These are phyloP conservation scores for Serinus canaria DNA, from an alignment of 2,113 vertebrate species.

Conservation along the genomic window DNA sequence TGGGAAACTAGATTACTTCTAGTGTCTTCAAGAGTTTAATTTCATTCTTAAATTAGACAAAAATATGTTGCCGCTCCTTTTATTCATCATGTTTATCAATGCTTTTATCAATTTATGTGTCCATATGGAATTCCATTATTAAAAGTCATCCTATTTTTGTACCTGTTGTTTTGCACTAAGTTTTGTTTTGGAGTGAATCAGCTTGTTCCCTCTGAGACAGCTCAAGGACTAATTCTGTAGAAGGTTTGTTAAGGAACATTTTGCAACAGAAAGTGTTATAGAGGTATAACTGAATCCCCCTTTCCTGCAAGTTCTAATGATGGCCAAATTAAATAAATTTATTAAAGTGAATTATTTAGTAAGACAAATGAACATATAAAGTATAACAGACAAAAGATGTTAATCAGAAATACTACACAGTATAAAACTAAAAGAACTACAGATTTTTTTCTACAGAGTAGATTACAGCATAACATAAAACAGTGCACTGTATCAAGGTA, in stretches of 20 bases:
- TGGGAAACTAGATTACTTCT: neutral
- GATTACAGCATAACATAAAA: neutral
- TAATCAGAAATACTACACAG: neutral
- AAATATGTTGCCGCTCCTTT: neutral
- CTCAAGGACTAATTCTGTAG: neutral
- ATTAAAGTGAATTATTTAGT: neutral
- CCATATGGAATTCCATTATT: neutral
- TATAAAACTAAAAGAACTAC: neutral
- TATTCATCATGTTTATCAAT: neutral
- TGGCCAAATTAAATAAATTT: neutral
- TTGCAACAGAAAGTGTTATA: neutral
- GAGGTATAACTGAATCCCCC: neutral
- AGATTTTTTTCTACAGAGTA: neutral
- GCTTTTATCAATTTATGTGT: neutral
- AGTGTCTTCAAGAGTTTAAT: neutral
- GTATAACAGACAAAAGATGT: neutral
- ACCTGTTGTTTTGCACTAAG: neutral
- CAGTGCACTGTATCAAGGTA: neutral
- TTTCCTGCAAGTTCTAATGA: neutral
- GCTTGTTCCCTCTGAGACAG: neutral
- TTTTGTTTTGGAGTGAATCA: rapidly evolving
- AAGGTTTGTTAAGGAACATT: neutral
- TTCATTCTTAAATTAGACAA: neutral
- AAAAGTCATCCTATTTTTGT: neutral
- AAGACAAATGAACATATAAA: neutral